Base-by-base conservation (phyloP, 2,113 vertebrate genomes). In the Pseudorectes ferrugineus region DNA sequence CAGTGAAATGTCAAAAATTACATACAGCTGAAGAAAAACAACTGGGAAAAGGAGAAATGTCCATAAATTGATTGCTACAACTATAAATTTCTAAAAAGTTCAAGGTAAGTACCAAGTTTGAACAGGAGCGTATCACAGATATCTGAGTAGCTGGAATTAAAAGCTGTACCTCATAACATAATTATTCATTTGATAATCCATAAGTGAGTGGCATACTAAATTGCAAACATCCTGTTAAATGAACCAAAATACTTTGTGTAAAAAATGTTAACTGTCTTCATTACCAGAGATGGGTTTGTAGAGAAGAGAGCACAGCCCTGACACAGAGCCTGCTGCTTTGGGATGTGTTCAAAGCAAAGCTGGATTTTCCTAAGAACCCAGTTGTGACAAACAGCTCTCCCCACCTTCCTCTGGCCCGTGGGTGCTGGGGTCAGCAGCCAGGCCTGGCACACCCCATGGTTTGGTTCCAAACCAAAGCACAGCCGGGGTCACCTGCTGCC, bases 301-400 rank as follows among this genome's bases (percentile, higher is more conserved):
- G 9, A 61, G 45, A n/a, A 38, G 45, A 66, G 36, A 74, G 76
- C 61, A 14, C 21, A 36, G n/a, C 31, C 49, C 76, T 45, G 42
- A 68, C 46, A 28, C 22, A 52, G 2, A 70, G 51, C 40, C 72
- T 35, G 66, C 11, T 18, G 7, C 55, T 36, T 1, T 3, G 52
- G 61, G 81, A 67, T 6, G n/a, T 2, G 7, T 2, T 51, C 77
- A 46, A 17, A 71, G 79, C 1, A 58, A 57, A 43, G 38, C 4
- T 0, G 9, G 48, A 13, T 36, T 20, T 55, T 52, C 19, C 0
- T 2, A 12, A 67, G 29, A 45, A 7, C 12, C 9, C 35, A 16
- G 0, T 0, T 4, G 40, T 25, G 36, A 49, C 35, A 40, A 63
- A 42, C 7, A 45, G 21, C 22, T 62, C 66, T 52, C 15, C 12